phyloP scores from a whole-genome alignment of 2,888 invertebrate genomes.

The Camptogramma bilineatum region DNA sequence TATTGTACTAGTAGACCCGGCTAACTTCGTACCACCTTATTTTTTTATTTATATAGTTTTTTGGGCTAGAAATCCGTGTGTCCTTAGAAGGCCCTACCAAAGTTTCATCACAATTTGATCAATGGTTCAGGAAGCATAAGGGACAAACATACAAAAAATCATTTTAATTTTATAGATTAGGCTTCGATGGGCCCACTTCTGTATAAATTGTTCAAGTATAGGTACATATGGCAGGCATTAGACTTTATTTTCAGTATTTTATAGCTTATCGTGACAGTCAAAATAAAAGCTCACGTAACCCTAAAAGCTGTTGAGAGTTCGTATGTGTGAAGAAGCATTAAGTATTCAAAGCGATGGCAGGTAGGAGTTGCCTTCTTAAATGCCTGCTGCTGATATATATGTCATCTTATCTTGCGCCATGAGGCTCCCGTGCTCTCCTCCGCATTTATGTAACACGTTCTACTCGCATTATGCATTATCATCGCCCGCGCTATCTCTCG shows the following conservation, averaged over 20 bases:
- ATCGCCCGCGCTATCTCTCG: constrained; percentile 7
- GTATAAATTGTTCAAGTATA: no score
- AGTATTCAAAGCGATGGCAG: constrained; percentile 52
- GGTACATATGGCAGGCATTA: no score
- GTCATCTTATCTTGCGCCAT: constrained; percentile 24
- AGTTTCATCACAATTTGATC: no score
- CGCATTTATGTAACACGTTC: constrained; percentile 8
- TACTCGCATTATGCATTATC: constrained; percentile 15
- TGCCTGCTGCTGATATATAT: constrained; percentile 47
- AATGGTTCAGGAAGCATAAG: no score
- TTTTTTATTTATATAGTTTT: no score
- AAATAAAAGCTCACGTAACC: neutral
- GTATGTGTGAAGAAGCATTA: constrained; percentile 48
- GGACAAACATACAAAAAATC: no score
- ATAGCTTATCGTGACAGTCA: neutral
- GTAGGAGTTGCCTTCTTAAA: constrained; percentile 43
- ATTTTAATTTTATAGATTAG: no score
- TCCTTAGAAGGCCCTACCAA: no score
- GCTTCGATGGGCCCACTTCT: no score
- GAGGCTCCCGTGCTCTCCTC: constrained; percentile 10
- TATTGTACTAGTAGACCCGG: no score
- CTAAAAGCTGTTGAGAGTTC: constrained; percentile 31
- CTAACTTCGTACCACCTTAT: no score
- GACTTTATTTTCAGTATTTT: neutral
- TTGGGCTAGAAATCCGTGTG: no score